Conservation (phyloP, 1,140 invertebrate species). For the Leptinotarsa lineolata region DNA sequence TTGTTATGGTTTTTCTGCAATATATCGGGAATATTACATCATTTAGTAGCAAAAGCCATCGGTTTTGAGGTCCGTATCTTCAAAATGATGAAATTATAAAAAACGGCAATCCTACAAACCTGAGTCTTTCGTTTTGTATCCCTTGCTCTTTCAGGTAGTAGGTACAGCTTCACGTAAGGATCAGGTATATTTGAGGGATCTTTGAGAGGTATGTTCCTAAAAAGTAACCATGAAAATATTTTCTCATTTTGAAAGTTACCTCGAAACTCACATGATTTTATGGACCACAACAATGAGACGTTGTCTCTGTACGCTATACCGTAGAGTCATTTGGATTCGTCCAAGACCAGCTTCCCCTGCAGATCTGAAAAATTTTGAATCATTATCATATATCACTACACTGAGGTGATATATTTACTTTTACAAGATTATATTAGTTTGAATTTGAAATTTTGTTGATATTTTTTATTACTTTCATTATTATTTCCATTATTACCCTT, state of each 20-base stretch:
- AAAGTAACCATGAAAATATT: conserved; percentile 25
- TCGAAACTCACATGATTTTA: conserved; percentile 78
- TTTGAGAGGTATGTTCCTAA: conserved; percentile 81
- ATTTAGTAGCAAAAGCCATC: no score
- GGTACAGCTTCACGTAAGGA: conserved; percentile 92
- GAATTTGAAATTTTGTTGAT: no score
- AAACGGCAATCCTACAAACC: conserved; percentile 54
- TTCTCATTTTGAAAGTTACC: neutral
- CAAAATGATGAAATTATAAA: no score
- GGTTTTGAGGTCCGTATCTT: no score
- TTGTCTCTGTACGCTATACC: conserved; percentile 81
- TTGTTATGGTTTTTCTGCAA: no score
- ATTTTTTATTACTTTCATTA: no score
- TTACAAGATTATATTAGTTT: no score
- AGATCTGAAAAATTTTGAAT: conserved; percentile 53
- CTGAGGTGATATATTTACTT: neutral
- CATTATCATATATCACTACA: conserved; percentile 17
- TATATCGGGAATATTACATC: no score
- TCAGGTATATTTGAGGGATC: conserved; percentile 89
- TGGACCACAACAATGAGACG: conserved; percentile 82
- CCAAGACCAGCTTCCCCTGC: conserved; percentile 73
- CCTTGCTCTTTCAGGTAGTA: conserved; percentile 84
- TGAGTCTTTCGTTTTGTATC: conserved; percentile 90
- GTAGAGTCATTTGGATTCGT: conserved; percentile 82
- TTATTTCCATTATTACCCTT: no score